Conservation (phyloP, 2,797 vertebrate species). For the Neosalanx taihuensis region DNA sequence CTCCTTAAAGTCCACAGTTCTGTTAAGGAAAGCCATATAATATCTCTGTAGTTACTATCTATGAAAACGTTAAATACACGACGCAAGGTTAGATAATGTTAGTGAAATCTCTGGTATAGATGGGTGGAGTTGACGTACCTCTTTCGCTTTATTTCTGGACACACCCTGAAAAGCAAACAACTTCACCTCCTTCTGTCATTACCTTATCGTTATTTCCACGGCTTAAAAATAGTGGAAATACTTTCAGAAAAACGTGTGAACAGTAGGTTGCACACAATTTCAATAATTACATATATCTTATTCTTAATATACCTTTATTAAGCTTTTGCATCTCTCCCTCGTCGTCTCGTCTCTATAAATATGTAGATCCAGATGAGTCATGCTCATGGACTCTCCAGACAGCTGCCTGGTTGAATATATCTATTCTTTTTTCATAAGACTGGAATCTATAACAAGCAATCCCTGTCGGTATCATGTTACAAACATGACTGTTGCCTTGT, state of each 20-base stretch:
- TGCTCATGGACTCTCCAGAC: too few species aligned
- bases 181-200: neutral
- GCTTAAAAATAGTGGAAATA: neutral
- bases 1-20: too few species aligned
- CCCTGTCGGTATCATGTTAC: too few species aligned
- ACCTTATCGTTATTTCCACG: neutral
- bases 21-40: neutral
- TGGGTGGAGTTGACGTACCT: slow-evolving; percentile 40
- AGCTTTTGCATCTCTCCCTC: neutral
- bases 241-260: neutral
- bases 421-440: too few species aligned
- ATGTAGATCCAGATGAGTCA: too few species aligned
- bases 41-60: neutral
- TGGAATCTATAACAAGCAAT: too few species aligned
- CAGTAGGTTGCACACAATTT: too few species aligned
- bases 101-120: slow-evolving; percentile 1
- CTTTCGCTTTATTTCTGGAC: slow-evolving; percentile 35
- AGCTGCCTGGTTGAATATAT: too few species aligned
- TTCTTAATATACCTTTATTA: too few species aligned
- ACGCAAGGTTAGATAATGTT: neutral
- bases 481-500: too few species aligned
- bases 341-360: neutral
- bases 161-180: slow-evolving; percentile 52
- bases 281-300: too few species aligned
- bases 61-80: neutral